phyloP scores from a whole-genome alignment of 2,113 vertebrate genomes.

The Naja naja region DNA sequence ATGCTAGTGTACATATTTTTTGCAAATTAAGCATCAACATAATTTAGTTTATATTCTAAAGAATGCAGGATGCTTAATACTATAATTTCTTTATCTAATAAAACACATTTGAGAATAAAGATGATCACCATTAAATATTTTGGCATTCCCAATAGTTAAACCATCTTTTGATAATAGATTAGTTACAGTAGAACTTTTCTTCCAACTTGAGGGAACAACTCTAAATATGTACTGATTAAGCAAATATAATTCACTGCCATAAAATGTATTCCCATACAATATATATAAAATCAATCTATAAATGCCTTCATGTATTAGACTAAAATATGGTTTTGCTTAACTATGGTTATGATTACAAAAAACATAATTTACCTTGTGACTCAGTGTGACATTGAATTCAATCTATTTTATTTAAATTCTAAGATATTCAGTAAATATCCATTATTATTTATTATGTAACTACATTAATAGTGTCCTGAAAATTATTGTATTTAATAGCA shows the following conservation, averaged over 20 bases:
- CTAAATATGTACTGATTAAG: not conserved
- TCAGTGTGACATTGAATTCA: not conserved
- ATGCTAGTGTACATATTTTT: not conserved
- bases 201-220: not conserved
- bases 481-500: not conserved
- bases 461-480: not conserved
- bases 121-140: not conserved
- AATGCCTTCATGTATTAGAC: not conserved
- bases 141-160: not conserved
- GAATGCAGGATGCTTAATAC: not conserved
- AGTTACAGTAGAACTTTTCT: not conserved
- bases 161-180: not conserved
- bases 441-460: not conserved
- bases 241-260: not conserved
- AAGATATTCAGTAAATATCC: not conserved
- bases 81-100: not conserved
- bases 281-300: not conserved
- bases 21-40: not conserved
- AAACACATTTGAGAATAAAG: not conserved
- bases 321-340: not conserved
- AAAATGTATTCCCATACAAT: not conserved
- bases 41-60: not conserved
- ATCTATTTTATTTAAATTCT: not conserved
- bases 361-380: not conserved
- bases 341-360: not conserved